A percentile compares a stretch with the other conserved stretches of the same genome.
phyloP scores from a whole-genome alignment of 2,888 invertebrate genomes.

The Anaspis maculata region DNA sequence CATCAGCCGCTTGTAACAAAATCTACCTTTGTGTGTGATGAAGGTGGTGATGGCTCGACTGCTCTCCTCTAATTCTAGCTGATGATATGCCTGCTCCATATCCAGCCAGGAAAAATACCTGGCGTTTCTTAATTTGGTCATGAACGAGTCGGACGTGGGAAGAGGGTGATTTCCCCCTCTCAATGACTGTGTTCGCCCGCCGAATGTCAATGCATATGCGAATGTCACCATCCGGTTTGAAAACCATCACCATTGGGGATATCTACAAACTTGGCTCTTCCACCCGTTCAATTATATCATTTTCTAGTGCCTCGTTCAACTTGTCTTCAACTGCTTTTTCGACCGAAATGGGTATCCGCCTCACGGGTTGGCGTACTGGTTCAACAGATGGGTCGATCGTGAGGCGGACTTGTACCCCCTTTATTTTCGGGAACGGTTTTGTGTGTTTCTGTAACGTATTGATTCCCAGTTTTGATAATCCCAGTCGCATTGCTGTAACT shows the following conservation, averaged over 20 bases:
- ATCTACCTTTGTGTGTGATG: slow-evolving; percentile 1
- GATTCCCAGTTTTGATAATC: background rate
- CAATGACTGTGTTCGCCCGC: slow-evolving; percentile 29
- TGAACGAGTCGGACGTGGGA: slow-evolving; percentile 22
- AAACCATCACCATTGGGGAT: slow-evolving; percentile 26
- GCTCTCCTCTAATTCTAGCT: slow-evolving; percentile 19
- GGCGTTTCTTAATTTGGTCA: slow-evolving; percentile 23
- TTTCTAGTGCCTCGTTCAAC: slow-evolving; percentile 16
- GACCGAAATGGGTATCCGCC: slow-evolving; percentile 6
- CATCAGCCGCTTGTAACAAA: slow-evolving; percentile 30
- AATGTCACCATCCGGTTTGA: slow-evolving; percentile 26
- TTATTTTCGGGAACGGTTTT: slow-evolving; percentile 1
- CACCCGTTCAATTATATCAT: slow-evolving; percentile 30
- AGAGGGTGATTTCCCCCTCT: slow-evolving; percentile 21
- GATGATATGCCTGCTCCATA: slow-evolving; percentile 23
- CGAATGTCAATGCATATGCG: slow-evolving; percentile 33
- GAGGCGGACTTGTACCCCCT: background rate
- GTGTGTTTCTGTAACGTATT: too few species aligned
- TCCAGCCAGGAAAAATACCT: slow-evolving; percentile 21
- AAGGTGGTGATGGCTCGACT: slow-evolving; percentile 18
- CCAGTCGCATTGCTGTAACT: background rate
- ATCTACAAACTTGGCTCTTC: slow-evolving; percentile 27
- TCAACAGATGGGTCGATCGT: background rate
- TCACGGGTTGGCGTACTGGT: background rate
- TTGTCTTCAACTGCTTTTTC: slow-evolving; percentile 16